Evolutionary conservation across 2,113 vertebrate genomes (phyloP), one percentile per base, ranked within the genome.

Genomic region (Riparia riparia): DNA sequence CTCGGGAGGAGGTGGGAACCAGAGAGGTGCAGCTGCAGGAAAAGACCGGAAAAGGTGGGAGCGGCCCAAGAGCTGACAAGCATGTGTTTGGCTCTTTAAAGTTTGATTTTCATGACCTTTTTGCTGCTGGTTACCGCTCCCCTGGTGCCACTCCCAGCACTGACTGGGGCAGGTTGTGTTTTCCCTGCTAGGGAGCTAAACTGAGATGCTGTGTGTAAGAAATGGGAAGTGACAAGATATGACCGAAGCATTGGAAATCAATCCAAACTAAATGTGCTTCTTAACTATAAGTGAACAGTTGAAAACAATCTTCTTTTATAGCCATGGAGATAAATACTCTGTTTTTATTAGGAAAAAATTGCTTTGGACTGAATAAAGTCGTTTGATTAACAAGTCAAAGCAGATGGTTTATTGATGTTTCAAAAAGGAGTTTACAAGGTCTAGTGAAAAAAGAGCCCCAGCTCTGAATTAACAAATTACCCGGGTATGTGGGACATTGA

Each of bases 161-260:
- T 97, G 95, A 18, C 83, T 97, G 95, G 97, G 92, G 96, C 94
- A 95, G 87, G 94, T 95, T 98, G 95, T 94, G 96, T 97, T 98
- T 98, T 96, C 96, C 98, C 96, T 94, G 96, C 94, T 98, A 98
- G 99, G 98, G 97, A 96, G 98, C 98, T 99, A 99, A 99, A 99
- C 98, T 98, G 99, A 99, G 99, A 99, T 98, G 98, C 98, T 98
- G 98, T 98, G 99, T 98, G 97, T 98, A 98, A 98, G 98, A 99
- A 99, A 99, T 99, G 98, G 98, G 99, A 99, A 99, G 99, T 99
- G 99, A 99, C 99, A 99, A 98, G 99, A 99, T 99, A 99, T 99
- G 99, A 99, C 99, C 98, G 93, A 98, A 98, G 97, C 98, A 99
- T 99, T 99, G 99, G 99, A 99, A 99, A 99, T 99, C 99, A 99